These are phyloP conservation scores for Orthosia cruda DNA, from an alignment of 2,888 invertebrate species.

Conservation along the genomic window DNA sequence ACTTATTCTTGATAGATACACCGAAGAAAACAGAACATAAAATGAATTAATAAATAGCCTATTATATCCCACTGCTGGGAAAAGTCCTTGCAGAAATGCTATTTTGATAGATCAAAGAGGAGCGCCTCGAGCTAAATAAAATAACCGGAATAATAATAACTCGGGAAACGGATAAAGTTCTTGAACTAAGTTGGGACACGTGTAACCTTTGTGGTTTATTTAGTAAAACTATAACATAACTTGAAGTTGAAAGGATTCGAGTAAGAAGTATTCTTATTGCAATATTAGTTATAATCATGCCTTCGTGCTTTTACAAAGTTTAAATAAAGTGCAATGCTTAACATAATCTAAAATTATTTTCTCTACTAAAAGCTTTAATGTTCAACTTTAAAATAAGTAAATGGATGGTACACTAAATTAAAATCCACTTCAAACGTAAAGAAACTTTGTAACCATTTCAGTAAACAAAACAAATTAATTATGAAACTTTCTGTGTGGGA, in stretches of 20 bases:
- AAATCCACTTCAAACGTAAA: not conserved
- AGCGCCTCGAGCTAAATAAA: no score
- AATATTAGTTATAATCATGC: not conserved
- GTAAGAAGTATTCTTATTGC: not conserved
- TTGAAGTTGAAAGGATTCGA: not conserved
- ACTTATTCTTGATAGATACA: no score
- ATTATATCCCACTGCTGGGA: no score
- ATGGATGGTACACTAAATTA: not conserved
- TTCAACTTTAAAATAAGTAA: not conserved
- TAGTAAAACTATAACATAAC: no score
- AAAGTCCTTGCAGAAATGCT: no score
- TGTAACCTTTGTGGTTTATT: not conserved
- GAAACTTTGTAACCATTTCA: constrained; percentile 1
- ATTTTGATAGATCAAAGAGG: no score
- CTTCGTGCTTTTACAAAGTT: not conserved
- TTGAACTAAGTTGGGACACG: not conserved
- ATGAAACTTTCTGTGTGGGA: constrained; percentile 30
- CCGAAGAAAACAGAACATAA: no score
- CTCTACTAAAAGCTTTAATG: not conserved
- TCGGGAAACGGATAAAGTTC: no score
- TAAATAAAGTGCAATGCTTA: not conserved
- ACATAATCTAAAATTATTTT: not conserved
- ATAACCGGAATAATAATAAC: no score
- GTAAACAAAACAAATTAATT: constrained; percentile 35
- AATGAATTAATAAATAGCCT: no score